Evolutionary conservation across 2,113 vertebrate genomes (phyloP).

Genomic region (Rhinoderma darwinii): DNA sequence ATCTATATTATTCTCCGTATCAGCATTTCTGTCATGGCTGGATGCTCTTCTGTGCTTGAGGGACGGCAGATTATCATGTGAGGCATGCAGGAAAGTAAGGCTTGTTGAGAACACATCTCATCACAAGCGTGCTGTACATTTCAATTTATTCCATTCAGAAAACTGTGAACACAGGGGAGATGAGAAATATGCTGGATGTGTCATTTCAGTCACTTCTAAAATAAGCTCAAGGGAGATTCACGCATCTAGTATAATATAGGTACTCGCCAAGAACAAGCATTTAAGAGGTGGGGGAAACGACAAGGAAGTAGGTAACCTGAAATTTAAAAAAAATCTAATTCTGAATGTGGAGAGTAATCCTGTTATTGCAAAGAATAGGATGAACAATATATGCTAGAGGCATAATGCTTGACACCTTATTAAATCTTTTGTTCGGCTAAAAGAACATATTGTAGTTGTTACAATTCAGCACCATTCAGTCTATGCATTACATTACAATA

Average conservation of each 20-base stretch:
- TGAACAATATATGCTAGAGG: not conserved
- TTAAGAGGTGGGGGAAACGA: not conserved
- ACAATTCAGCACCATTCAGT: too few relatives aligned
- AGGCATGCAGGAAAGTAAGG: not conserved
- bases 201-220: not conserved
- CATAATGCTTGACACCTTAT: not conserved
- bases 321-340: not conserved
- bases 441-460: not conserved
- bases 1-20: conserved; percentile 25
- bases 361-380: not conserved
- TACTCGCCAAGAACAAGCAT: not conserved
- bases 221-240: not conserved
- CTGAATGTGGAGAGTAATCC: not conserved
- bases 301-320: not conserved
- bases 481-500: too few relatives aligned
- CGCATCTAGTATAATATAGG: not conserved
- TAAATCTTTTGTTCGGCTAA: not conserved
- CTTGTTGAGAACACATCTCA: not conserved
- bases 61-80: conserved; percentile 29
- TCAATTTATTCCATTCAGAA: conserved; percentile 6
- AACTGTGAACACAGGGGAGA: not conserved
- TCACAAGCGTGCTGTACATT: not conserved
- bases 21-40: conserved; percentile 11
- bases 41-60: not conserved
- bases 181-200: not conserved